phyloP scores from a whole-genome alignment of 2,113 vertebrate species.

The Balaenoptera acutorostrata region DNA sequence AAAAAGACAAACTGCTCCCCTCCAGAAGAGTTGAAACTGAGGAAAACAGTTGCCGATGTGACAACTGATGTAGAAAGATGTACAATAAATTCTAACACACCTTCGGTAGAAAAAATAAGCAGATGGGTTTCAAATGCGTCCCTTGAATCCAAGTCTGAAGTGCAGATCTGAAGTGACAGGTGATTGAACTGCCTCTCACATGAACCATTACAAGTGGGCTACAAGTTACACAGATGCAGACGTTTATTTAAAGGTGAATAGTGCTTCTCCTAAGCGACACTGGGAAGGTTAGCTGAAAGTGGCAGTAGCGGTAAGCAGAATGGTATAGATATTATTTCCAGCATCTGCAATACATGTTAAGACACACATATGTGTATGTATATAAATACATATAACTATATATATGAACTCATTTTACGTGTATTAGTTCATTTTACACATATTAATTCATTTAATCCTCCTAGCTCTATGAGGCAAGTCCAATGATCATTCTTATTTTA shows the following conservation, averaged over 20 bases:
- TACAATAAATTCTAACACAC: neutral
- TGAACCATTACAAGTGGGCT: neutral
- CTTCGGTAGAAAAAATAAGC: neutral
- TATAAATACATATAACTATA: neutral
- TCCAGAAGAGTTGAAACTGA: neutral
- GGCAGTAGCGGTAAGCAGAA: neutral
- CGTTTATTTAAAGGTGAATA: neutral
- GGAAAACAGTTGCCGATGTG: neutral
- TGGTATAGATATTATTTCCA: neutral
- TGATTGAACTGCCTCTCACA: neutral
- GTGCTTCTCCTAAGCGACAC: neutral
- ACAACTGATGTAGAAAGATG: neutral
- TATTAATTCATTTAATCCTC: neutral
- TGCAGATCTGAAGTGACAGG: too few relatives aligned
- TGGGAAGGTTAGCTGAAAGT: neutral
- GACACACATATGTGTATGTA: neutral
- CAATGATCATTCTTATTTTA: neutral
- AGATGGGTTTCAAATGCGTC: neutral
- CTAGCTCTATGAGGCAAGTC: neutral
- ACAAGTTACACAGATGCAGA: neutral
- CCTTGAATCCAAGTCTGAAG: neutral
- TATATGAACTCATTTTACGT: neutral
- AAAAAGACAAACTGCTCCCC: neutral
- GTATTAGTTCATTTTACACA: neutral
- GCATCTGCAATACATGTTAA: neutral